Percentiles rank a stretch among this genome's conserved stretches.
Evolutionary conservation across 2,797 vertebrate species (phyloP).

Genomic region (Enteromius thamalakanensis): DNA sequence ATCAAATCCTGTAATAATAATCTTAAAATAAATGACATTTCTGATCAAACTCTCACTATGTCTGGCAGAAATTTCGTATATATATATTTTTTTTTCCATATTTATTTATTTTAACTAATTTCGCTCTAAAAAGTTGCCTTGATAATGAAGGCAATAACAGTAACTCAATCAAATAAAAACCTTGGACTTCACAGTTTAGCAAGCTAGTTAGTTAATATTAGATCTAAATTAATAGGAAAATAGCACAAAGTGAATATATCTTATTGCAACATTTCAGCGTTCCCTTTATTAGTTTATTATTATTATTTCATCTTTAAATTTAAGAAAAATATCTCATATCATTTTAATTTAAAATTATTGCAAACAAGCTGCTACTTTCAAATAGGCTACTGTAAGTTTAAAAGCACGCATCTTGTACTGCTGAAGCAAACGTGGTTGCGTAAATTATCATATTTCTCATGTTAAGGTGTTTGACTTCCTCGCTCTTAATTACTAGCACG

Average conservation of each 20-base stretch:
- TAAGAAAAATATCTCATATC: neutral
- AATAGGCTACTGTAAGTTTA: neutral
- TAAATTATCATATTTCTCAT: constrained; percentile 3
- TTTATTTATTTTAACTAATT: neutral
- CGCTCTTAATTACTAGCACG: constrained; percentile 66
- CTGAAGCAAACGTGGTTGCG: neutral
- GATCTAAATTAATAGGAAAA: neutral
- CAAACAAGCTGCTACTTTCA: neutral
- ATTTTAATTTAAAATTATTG: neutral
- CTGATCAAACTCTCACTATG: neutral
- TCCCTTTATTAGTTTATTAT: neutral
- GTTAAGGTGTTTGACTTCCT: constrained; percentile 39
- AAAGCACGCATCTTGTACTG: neutral
- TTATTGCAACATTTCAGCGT: neutral
- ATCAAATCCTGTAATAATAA: neutral
- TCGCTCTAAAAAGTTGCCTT: neutral
- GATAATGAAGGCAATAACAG: neutral
- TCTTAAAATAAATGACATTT: neutral
- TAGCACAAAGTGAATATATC: neutral
- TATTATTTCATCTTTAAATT: too few species aligned
- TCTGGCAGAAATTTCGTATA: too few species aligned
- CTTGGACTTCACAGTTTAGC: neutral
- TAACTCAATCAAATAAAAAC: neutral
- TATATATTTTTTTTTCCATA: neutral
- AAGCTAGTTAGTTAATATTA: neutral